Conservation (phyloP, 2,797 vertebrate species). For the Schizopygopsis pylzovi region DNA sequence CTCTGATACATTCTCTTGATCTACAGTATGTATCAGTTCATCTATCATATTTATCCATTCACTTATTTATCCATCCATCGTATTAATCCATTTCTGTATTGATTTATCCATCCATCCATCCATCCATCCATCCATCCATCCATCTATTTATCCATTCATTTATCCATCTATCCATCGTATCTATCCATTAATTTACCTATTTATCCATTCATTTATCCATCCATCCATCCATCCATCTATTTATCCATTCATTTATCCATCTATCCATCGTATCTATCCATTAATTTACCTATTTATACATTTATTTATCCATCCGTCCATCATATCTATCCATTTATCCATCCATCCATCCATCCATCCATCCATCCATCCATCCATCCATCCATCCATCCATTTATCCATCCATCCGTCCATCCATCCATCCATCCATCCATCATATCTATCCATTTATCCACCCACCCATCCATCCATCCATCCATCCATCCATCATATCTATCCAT, state of each 20-base stretch:
- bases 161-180: not conserved
- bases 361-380: not conserved
- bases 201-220: not conserved
- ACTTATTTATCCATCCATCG: not conserved
- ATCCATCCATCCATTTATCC: not conserved
- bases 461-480: not conserved
- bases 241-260: not conserved
- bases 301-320: no score
- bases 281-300: no score
- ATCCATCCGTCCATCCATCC: no score
- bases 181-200: no score
- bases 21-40: not conserved
- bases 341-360: not conserved
- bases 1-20: not conserved
- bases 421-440: not conserved
- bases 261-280: not conserved
- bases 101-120: not conserved
- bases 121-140: not conserved
- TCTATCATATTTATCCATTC: not conserved
- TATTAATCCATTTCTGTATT: not conserved
- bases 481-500: not conserved
- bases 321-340: no score
- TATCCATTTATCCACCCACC: not conserved
- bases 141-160: not conserved
- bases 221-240: not conserved